Conservation (phyloP, 2,113 vertebrate genomes). For the Alligator sinensis region DNA sequence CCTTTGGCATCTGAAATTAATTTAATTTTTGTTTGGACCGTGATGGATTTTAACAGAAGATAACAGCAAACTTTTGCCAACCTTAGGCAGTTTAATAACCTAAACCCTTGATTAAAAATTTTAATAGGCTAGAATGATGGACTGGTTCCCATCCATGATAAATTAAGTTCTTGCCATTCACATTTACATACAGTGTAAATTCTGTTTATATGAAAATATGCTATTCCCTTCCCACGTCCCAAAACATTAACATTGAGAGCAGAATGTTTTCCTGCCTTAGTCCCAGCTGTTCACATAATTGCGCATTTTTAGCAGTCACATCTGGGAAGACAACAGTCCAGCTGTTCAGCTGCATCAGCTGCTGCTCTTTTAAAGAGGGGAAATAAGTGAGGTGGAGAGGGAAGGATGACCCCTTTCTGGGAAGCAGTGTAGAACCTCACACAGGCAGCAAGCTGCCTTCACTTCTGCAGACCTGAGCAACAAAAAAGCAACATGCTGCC, state of each 20-base stretch:
- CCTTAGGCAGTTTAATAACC: conserved; percentile 72
- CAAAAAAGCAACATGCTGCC: background rate
- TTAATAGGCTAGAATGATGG: conserved; percentile 71
- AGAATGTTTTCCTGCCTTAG: background rate
- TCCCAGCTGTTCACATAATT: background rate
- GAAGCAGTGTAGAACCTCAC: background rate
- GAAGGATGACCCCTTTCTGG: background rate
- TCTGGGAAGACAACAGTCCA: background rate
- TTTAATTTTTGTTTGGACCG: conserved; percentile 49
- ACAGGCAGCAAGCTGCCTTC: background rate
- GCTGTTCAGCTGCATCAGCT: background rate
- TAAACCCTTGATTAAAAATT: conserved; percentile 81
- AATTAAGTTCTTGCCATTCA: conserved; percentile 35
- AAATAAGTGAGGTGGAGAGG: background rate
- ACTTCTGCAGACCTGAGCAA: background rate
- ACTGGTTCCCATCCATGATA: conserved; percentile 28
- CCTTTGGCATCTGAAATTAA: conserved; percentile 50
- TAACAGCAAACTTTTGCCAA: conserved; percentile 69
- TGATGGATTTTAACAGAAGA: conserved; percentile 52
- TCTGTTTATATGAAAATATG: conserved; percentile 54
- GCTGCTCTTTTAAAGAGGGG: background rate
- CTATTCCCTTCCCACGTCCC: conserved; percentile 27
- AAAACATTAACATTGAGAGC: background rate
- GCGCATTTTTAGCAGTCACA: background rate
- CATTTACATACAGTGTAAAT: background rate